A percentile compares a stretch with the other conserved stretches of the same genome.
Conservation (phyloP, 2,888 invertebrate species). For the Nomada flava region DNA sequence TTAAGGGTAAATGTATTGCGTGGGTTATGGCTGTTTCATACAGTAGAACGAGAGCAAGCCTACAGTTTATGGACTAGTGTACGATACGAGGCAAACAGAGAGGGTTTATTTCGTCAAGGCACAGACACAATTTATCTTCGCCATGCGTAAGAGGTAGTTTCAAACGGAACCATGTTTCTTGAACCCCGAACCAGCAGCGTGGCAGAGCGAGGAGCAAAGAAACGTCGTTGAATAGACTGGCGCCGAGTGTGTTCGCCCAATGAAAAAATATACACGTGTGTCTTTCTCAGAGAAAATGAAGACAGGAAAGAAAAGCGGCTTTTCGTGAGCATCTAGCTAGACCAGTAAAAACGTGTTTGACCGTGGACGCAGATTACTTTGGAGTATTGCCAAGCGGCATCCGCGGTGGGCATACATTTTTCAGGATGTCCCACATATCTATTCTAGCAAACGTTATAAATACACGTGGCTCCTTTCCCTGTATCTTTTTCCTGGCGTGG, state of each 20-base stretch:
- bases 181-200: neutral
- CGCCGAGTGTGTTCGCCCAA: neutral
- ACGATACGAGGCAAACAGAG: neutral
- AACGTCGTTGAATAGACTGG: neutral
- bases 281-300: conserved; percentile 41
- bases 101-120: neutral
- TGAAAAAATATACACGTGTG: neutral
- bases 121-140: too few species aligned
- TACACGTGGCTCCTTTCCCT: conserved; percentile 64
- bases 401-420: conserved; percentile 74
- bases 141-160: neutral
- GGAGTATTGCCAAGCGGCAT: conserved; percentile 75
- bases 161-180: neutral
- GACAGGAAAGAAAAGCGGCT: conserved; percentile 19
- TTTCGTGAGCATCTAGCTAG: conserved; percentile 35
- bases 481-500: conserved; percentile 54
- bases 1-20: conserved; percentile 27
- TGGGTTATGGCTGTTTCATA: conserved; percentile 5
- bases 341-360: conserved; percentile 74
- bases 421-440: conserved; percentile 79
- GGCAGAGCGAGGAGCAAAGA: neutral
- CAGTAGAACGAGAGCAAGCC: neutral
- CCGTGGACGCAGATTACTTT: conserved; percentile 77
- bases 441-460: conserved; percentile 76
- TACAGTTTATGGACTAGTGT: neutral